Conservation (phyloP, 2,113 vertebrate genomes). For the Bufo bufo region DNA sequence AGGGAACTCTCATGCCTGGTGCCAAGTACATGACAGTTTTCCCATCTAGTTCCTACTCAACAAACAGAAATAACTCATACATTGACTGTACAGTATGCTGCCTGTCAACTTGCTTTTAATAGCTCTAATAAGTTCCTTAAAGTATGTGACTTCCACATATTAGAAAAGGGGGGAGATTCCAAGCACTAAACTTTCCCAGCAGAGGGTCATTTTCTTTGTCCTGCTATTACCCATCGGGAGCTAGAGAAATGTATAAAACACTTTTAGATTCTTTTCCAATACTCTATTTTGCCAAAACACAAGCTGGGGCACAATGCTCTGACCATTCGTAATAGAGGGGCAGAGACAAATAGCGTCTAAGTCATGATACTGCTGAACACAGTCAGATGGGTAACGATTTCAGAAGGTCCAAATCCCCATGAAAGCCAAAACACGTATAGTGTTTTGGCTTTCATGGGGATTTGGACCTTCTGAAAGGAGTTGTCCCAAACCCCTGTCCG, state of each 20-base stretch:
- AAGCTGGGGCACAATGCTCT: background rate
- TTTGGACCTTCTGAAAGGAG: too few species aligned
- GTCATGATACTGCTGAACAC: too few species aligned
- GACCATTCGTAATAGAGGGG: background rate
- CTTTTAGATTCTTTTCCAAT: background rate
- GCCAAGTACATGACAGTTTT: constrained; percentile 44
- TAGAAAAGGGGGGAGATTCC: background rate
- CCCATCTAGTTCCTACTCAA: constrained; percentile 34
- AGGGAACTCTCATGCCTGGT: constrained; percentile 27
- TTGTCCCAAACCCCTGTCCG: too few species aligned
- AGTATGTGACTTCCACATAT: background rate
- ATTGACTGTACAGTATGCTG: constrained; percentile 24
- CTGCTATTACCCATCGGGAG: background rate
- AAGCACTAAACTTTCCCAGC: background rate
- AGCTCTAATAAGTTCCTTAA: background rate
- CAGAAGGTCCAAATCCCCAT: background rate
- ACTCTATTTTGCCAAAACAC: background rate
- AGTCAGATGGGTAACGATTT: background rate
- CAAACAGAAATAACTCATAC: constrained; percentile 46
- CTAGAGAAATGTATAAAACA: too few species aligned
- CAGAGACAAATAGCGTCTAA: background rate
- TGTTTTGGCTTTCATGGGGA: too few species aligned
- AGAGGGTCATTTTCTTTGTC: background rate
- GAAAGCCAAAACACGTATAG: background rate
- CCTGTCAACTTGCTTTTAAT: constrained; percentile 5